phyloP scores from a whole-genome alignment of 2,888 invertebrate species.

The Caenorhabditis panamensis region DNA sequence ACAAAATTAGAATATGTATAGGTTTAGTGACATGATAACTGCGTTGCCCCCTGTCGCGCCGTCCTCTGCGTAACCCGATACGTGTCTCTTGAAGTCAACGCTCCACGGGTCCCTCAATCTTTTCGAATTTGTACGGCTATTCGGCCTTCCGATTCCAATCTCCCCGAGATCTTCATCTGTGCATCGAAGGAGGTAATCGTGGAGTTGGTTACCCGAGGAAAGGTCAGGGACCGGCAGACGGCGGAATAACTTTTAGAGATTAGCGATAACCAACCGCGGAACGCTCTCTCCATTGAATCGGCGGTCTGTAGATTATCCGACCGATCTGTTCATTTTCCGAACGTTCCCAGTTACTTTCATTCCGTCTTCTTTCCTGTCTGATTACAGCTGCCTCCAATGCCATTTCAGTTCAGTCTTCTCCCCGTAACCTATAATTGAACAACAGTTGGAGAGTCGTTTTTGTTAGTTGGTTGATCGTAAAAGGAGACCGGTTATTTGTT shows the following conservation, averaged over 20 bases:
- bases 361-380: background rate
- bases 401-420: constrained; percentile 5
- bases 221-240: background rate
- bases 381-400: background rate
- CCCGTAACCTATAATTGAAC: constrained; percentile 13
- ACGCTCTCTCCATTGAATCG: too few species aligned
- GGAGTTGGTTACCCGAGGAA: background rate
- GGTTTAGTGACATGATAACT: background rate
- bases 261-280: constrained; percentile 4
- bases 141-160: background rate
- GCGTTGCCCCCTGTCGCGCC: background rate
- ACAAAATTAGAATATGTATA: constrained; percentile 2
- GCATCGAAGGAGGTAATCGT: background rate
- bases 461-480: constrained; percentile 23
- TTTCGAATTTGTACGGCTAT: constrained; percentile 26
- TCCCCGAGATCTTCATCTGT: constrained; percentile 5
- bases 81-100: constrained; percentile 12
- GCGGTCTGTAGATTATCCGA: background rate
- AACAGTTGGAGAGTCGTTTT: constrained; percentile 18
- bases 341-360: too few species aligned
- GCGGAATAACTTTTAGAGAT: constrained; percentile 8
- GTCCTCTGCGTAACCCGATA: constrained; percentile 23
- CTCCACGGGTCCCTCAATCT: background rate
- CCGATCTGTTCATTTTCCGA: background rate
- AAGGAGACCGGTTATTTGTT: constrained; percentile 44